These are phyloP conservation scores for Caligus rogercresseyi DNA, from an alignment of 1,140 invertebrate species.

Conservation along the genomic window DNA sequence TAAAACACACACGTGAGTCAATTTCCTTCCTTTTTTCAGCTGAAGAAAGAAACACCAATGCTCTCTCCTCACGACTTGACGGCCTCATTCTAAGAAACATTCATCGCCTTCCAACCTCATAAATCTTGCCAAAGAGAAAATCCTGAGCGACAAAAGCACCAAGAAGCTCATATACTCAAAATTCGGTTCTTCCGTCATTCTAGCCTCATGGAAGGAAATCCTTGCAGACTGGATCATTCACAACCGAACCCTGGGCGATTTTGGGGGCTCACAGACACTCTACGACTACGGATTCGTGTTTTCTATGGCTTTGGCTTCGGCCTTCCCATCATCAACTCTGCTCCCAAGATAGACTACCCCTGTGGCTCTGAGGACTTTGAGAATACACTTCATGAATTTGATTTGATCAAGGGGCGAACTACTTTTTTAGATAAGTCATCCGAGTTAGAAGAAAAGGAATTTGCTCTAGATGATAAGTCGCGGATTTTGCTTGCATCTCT, in stretches of 20 bases:
- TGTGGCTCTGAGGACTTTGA: not conserved
- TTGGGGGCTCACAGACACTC: not conserved
- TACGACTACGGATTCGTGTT: not conserved
- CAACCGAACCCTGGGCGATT: not conserved
- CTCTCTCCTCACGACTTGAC: too few relatives aligned
- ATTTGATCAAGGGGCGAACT: not conserved
- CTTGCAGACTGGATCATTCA: not conserved
- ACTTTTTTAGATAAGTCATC: too few relatives aligned
- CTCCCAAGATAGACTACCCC: not conserved
- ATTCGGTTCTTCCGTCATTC: not conserved
- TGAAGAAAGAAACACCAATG: too few relatives aligned
- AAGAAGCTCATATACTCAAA: not conserved
- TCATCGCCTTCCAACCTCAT: not conserved
- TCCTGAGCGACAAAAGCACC: not conserved
- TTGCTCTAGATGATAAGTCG: too few relatives aligned
- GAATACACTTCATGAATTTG: not conserved
- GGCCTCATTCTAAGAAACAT: too few relatives aligned
- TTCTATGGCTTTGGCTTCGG: not conserved
- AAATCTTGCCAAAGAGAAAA: not conserved
- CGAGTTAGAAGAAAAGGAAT: not conserved
- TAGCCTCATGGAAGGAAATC: not conserved
- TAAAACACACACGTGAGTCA: too few relatives aligned
- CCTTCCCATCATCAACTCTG: not conserved
- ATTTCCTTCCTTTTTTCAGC: too few relatives aligned
- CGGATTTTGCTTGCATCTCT: not conserved